phyloP scores from a whole-genome alignment of 1,140 invertebrate species.

The Zaprionus kolodkinae region DNA sequence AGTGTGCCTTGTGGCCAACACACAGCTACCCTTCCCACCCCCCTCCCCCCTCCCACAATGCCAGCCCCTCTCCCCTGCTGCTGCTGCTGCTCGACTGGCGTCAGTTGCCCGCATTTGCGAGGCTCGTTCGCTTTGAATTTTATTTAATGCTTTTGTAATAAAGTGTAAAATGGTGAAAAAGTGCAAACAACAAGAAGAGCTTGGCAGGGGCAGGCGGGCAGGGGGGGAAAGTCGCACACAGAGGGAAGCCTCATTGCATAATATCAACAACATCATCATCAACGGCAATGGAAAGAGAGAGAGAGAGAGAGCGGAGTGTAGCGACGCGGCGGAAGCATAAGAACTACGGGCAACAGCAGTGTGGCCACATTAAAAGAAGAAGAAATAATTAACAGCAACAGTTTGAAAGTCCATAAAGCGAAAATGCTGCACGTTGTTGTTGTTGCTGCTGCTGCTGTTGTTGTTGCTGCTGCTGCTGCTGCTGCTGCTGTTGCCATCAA shows the following conservation, averaged over 20 bases:
- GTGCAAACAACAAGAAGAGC: slow-evolving; percentile 78
- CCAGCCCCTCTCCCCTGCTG: background rate
- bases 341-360: slow-evolving; percentile 66
- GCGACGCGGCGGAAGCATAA: slow-evolving; percentile 46
- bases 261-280: slow-evolving; percentile 71
- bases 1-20: slow-evolving; percentile 5
- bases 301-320: no score
- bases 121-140: slow-evolving; percentile 80
- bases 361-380: slow-evolving; percentile 81
- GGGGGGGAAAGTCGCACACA: background rate
- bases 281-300: slow-evolving; percentile 29
- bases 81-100: slow-evolving; percentile 8
- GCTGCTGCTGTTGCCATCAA: slow-evolving; percentile 14
- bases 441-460: slow-evolving; percentile 16
- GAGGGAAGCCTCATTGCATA: slow-evolving; percentile 59
- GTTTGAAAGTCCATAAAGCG: slow-evolving; percentile 83
- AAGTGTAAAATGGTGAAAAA: slow-evolving; percentile 82
- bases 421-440: slow-evolving; percentile 58
- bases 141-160: slow-evolving; percentile 83
- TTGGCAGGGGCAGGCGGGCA: slow-evolving; percentile 15
- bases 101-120: slow-evolving; percentile 50
- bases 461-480: slow-evolving; percentile 20
- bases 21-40: no score
- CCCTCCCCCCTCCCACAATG: background rate
- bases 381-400: slow-evolving; percentile 83